Conservation (phyloP, 2,888 invertebrate species). For the Eucera pruinosa region DNA sequence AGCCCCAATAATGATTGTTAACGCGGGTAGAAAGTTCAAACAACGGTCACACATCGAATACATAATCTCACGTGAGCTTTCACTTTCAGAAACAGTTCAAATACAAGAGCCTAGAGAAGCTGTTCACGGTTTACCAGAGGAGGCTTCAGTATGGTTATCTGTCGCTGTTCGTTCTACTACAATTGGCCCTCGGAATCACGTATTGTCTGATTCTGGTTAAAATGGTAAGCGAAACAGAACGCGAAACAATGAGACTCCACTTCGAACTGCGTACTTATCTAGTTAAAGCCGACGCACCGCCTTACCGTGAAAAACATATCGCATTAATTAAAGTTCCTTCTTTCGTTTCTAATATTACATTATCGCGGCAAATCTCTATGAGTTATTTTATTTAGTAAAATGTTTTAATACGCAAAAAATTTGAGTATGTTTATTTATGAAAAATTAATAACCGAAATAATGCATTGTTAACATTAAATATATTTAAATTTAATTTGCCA, state of each 20-base stretch:
- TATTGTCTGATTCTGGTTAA: constrained; percentile 87
- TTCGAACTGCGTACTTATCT: background rate
- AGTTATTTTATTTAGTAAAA: background rate
- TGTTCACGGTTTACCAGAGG: constrained; percentile 91
- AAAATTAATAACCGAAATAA: background rate
- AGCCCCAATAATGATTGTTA: background rate
- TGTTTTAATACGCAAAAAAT: no score
- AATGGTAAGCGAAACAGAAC: constrained; percentile 81
- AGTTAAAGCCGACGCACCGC: background rate
- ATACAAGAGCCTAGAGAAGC: constrained; percentile 90
- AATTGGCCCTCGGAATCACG: constrained; percentile 87
- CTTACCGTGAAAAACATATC: background rate
- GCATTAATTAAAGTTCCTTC: constrained; percentile 2
- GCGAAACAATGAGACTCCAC: constrained; percentile 29
- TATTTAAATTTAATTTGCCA: no score
- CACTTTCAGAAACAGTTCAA: constrained; percentile 89
- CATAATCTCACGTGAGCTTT: constrained; percentile 59
- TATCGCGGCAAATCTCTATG: background rate
- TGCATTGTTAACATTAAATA: background rate
- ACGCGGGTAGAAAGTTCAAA: constrained; percentile 48
- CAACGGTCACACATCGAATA: constrained; percentile 37
- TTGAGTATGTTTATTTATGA: background rate
- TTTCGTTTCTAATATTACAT: constrained; percentile 2
- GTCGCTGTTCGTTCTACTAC: constrained; percentile 90
- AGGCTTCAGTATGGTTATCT: constrained; percentile 92